Evolutionary conservation across 2,888 invertebrate genomes (phyloP), one percentile per base, ranked within the genome.

Genomic region (Volucella zonaria): DNA sequence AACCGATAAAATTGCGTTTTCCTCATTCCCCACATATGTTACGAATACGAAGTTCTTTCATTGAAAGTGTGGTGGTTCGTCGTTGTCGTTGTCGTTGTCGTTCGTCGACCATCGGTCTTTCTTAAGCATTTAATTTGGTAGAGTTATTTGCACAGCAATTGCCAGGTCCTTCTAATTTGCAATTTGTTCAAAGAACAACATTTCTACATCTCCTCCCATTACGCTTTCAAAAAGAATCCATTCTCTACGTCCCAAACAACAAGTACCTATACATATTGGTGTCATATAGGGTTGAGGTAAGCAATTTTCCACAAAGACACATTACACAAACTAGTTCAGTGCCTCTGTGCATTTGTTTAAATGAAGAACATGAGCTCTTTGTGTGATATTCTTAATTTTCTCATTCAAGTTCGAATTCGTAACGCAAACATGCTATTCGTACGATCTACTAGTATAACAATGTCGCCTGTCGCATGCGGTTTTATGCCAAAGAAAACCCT

Each of bases 371-470:
- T 64, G 43, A 61, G 68, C 54, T 64, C 85, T 85, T 85, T 85
- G 85, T 66, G 66, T 68, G 71, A 73, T 85, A 68, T 76, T 85
- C 85, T 81, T 78, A 85, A 85, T 81, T 85, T 85, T 59, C 64
- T 47, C 73, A 73, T 77, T 85, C 81, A 76, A 80, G 67, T 81
- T 85, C 73, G 80, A 81, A 81, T 85, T 85, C 62, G 73, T 68
- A 81, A 79, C 71, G 71, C 62, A 83, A 83, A 83, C 79, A 83
- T 31, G 8, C 6, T 31, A 31, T 31, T 31, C 2, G n/a, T 3
- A 11, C 11, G 45, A 45, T 12, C 11, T n/a, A 45, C 11, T 0
- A 45, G 42, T 83, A 79, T 49, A 71, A 83, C 74, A 66, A 71
- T 83, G 83, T 61, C 52, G 70, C 70, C 75, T 79, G 70, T 70